Percentiles rank a stretch among this genome's conserved stretches.
Evolutionary conservation across 2,113 vertebrate genomes (phyloP).

Genomic region (Sapajus apella): DNA sequence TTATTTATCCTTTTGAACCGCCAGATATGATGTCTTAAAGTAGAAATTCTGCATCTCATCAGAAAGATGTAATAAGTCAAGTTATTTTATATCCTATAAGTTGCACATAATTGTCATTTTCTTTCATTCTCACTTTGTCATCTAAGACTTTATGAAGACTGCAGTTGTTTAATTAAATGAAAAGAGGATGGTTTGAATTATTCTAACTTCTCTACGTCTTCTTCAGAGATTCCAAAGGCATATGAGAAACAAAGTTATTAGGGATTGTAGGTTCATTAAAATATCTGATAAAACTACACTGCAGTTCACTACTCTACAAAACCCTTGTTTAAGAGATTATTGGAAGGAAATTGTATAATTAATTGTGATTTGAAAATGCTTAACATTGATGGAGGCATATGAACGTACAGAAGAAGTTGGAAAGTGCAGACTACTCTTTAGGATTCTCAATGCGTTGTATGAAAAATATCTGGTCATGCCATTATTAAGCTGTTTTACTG

Average conservation of each 20-base stretch:
- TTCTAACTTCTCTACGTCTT: not conserved
- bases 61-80: not conserved
- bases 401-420: not conserved
- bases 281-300: not conserved
- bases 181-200: not conserved
- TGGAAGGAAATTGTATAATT: not conserved
- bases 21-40: not conserved
- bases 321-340: not conserved
- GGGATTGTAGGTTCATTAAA: not conserved
- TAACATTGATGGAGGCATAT: not conserved
- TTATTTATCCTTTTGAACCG: not conserved
- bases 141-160: not conserved
- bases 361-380: not conserved
- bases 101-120: not conserved
- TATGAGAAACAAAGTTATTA: not conserved
- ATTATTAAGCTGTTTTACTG: not conserved
- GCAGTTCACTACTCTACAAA: not conserved
- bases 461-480: not conserved
- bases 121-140: not conserved
- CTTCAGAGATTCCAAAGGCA: not conserved
- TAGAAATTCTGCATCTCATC: not conserved
- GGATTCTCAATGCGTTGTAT: not conserved
- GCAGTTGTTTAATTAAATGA: not conserved
- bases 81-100: not conserved
- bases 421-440: not conserved